Evolutionary conservation across 2,797 vertebrate genomes (phyloP), one percentile per base, ranked within the genome.

Genomic region (Triplophysa bombifrons): DNA sequence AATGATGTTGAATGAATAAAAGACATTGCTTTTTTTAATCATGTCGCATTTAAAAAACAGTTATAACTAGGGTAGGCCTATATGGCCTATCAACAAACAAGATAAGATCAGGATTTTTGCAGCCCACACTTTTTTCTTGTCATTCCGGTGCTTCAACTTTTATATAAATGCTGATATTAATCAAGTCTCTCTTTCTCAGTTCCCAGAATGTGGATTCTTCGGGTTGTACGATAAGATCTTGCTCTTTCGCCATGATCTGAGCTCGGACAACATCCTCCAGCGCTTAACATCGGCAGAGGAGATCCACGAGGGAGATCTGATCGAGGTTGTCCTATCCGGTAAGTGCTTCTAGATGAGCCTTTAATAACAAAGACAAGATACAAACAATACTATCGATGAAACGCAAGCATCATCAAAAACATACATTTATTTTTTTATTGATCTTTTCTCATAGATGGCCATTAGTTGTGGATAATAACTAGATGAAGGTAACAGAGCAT

Each of bases 211-310:
- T 83, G 97, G 97, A 85, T 99, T 99, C 92, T 98, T 98, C 85
- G 97, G 97, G 88, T 98, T 99, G 96, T 98, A 98, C 83, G 97
- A 99, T 93, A 99, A 99, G 93, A 98, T 99, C 93, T 93, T 99
- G 85, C 94, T 99, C 80, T 99, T 99, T 88, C 97, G 97, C 85
- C 97, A 99, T 89, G 92, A 99, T 92, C 91, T 98, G 89, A 97
- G 92, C 77, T 97, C 97, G 20, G 96, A 98, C 86, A 99, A 99
- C 93, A 98, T 99, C 93, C 93, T 99, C 91, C 97, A 98, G 92
- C 93, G 95, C 84, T 94, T 99, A 86, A 96, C 94, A 60, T 96
- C 96, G 25, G 96, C 96, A 48, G 97, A 98, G 86, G 97, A 98
- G 84, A 98, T 99, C 91, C 97, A 94, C 0, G 97, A 98, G 88